phyloP scores from a whole-genome alignment of 1,140 invertebrate species.

The Archivesica marissinica region DNA sequence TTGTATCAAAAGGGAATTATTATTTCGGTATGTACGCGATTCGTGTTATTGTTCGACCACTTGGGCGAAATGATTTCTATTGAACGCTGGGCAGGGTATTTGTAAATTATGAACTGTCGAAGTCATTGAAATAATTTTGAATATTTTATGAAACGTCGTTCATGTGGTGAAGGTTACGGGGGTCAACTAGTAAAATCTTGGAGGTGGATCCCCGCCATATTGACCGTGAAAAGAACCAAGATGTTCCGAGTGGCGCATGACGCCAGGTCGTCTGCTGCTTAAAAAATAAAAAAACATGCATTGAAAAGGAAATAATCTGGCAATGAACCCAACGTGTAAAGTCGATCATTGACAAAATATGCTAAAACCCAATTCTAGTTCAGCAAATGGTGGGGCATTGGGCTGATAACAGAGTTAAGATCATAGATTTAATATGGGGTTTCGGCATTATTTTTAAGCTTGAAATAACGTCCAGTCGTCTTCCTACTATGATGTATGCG shows the following conservation, averaged over 20 bases:
- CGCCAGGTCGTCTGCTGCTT: slow-evolving; percentile 24
- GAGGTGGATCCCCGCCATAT: slow-evolving; percentile 40
- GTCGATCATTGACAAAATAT: too few relatives aligned
- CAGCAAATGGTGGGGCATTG: too few relatives aligned
- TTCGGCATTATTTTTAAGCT: too few relatives aligned
- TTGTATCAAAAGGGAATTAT: slow-evolving; percentile 40
- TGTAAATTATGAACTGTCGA: slow-evolving; percentile 49
- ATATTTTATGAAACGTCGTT: slow-evolving; percentile 38
- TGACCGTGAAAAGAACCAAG: slow-evolving; percentile 42
- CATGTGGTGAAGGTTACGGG: slow-evolving; percentile 11
- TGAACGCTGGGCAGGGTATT: slow-evolving; percentile 16
- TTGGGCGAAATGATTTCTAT: slow-evolving; percentile 42
- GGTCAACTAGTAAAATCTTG: slow-evolving; percentile 41
- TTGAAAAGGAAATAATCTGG: not conserved
- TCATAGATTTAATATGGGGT: too few relatives aligned
- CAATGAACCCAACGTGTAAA: too few relatives aligned
- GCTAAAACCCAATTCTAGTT: too few relatives aligned
- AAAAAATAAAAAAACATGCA: not conserved
- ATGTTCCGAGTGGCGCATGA: not conserved
- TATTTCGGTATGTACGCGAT: slow-evolving; percentile 45
- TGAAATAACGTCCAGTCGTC: too few relatives aligned
- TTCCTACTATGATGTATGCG: too few relatives aligned
- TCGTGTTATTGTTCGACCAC: slow-evolving; percentile 44
- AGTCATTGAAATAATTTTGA: slow-evolving; percentile 30
- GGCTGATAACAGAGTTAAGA: too few relatives aligned